Percentiles rank a stretch among this genome's conserved stretches.
These are phyloP conservation scores for Eurytoma adleriae DNA, from an alignment of 2,888 invertebrate species.

Conservation along the genomic window DNA sequence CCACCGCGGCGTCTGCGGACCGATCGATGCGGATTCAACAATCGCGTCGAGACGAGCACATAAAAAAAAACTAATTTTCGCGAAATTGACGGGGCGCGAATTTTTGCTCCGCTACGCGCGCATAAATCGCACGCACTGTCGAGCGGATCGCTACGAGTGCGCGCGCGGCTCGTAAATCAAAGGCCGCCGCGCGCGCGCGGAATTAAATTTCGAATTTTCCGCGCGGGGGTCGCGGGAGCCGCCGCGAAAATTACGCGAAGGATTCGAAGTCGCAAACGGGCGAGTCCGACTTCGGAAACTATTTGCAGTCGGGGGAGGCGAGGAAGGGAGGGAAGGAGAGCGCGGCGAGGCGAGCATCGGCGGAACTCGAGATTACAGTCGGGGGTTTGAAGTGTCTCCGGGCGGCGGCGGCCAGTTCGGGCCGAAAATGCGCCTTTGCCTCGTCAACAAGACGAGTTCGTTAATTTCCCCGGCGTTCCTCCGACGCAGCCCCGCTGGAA, in stretches of 20 bases:
- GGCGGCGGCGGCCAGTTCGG: constrained; percentile 2
- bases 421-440: constrained; percentile 28
- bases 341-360: too few relatives aligned
- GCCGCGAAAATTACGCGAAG: constrained; percentile 46
- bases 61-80: background rate
- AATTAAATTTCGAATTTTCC: constrained; percentile 56
- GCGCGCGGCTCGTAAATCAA: constrained; percentile 49
- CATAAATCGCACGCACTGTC: constrained; percentile 40
- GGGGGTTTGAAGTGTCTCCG: background rate
- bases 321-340: too few relatives aligned
- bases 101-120: constrained; percentile 38
- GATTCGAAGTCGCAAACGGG: constrained; percentile 33
- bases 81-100: constrained; percentile 43
- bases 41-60: background rate
- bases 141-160: background rate
- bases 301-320: constrained; percentile 16
- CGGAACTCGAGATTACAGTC: constrained; percentile 50
- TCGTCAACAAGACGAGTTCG: constrained; percentile 45
- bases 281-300: constrained; percentile 50
- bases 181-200: constrained; percentile 24
- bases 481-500: background rate
- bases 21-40: background rate
- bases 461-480: constrained; percentile 44
- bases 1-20: background rate
- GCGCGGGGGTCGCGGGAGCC: background rate